Percentiles rank a stretch among this genome's conserved stretches.
phyloP scores from a whole-genome alignment of 2,113 vertebrate genomes.

The Crotalus tigris region DNA sequence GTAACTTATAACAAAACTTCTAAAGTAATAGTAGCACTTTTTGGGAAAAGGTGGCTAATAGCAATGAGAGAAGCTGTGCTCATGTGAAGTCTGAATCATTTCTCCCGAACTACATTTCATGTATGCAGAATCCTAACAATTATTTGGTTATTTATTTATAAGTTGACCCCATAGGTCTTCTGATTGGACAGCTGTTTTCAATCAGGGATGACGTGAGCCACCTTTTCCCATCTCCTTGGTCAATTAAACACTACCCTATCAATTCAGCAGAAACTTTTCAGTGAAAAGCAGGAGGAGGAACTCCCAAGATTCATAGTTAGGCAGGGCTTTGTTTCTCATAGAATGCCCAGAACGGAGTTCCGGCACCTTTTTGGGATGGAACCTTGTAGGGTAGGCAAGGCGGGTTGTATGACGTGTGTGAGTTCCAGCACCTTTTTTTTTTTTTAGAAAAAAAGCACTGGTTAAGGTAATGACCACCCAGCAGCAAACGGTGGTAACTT shows the following conservation, averaged over 20 bases:
- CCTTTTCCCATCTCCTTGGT: not conserved
- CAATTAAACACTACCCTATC: not conserved
- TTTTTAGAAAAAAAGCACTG: too few relatives aligned
- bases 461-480: not conserved
- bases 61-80: not conserved
- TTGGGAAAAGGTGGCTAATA: not conserved
- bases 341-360: too few relatives aligned
- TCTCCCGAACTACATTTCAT: not conserved
- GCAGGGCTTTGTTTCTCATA: too few relatives aligned
- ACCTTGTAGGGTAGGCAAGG: too few relatives aligned
- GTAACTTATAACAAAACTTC: not conserved
- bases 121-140: not conserved
- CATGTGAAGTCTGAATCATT: not conserved
- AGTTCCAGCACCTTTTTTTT: too few relatives aligned
- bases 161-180: not conserved
- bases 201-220: not conserved
- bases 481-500: not conserved
- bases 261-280: not conserved
- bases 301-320: not conserved
- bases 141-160: not conserved
- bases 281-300: not conserved
- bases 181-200: not conserved
- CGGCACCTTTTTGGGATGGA: too few relatives aligned
- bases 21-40: not conserved
- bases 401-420: too few relatives aligned